Percentiles rank a stretch among this genome's conserved stretches.
Conservation (phyloP, 2,113 vertebrate genomes). For the Callaeas wilsoni region DNA sequence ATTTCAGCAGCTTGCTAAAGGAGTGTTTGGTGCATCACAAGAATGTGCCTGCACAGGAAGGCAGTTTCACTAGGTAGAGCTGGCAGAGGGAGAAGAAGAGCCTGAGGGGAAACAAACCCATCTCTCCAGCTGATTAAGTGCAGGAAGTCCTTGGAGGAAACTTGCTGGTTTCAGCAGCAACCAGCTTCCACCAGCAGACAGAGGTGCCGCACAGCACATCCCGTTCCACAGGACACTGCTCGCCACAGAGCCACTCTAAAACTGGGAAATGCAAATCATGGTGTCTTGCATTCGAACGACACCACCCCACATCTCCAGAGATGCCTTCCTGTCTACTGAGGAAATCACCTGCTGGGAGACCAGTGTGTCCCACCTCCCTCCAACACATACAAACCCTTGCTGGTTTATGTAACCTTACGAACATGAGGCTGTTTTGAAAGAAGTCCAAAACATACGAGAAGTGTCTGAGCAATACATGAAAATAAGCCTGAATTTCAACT, state of each 20-base stretch:
- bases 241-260: neutral
- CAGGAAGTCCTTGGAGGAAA: neutral
- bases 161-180: neutral
- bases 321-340: neutral
- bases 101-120: neutral
- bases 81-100: neutral
- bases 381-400: neutral
- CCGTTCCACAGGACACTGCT: neutral
- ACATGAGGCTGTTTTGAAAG: neutral
- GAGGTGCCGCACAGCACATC: neutral
- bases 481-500: neutral
- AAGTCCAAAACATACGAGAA: neutral
- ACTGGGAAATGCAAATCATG: neutral
- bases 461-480: neutral
- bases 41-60: neutral
- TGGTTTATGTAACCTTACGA: neutral
- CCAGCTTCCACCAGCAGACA: neutral
- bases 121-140: neutral
- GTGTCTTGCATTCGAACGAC: neutral
- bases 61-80: neutral
- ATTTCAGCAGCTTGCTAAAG: neutral
- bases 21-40: neutral
- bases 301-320: neutral
- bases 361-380: neutral
- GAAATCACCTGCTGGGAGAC: neutral